Conservation (phyloP, 2,888 invertebrate species). For the Drosophila mettleri region DNA sequence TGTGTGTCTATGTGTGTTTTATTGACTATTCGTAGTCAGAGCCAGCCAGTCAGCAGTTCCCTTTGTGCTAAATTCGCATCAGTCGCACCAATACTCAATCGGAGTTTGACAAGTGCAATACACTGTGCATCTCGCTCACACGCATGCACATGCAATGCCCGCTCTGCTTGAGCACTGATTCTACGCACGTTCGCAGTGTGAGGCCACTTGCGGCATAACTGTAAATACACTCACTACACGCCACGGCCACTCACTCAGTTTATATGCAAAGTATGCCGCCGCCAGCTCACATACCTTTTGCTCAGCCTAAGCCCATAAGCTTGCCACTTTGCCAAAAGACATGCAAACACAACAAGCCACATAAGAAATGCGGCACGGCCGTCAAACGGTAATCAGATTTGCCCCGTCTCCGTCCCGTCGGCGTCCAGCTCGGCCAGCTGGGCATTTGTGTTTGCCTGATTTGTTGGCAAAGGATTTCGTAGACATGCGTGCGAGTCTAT, state of each 20-base stretch:
- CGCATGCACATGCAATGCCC: background rate
- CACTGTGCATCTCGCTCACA: background rate
- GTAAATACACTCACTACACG: constrained; percentile 8
- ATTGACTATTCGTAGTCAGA: background rate
- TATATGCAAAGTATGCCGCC: background rate
- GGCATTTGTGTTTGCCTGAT: constrained; percentile 60
- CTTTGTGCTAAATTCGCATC: background rate
- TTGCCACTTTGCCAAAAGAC: constrained; percentile 50
- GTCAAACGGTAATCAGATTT: constrained; percentile 71
- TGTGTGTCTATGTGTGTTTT: background rate
- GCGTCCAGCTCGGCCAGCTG: constrained; percentile 14
- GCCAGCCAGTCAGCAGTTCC: constrained; percentile 1
- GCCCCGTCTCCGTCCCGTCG: constrained; percentile 2
- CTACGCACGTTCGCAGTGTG: background rate
- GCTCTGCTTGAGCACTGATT: background rate
- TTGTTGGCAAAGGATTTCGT: constrained; percentile 59
- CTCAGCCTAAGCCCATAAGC: constrained; percentile 54
- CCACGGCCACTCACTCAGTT: background rate
- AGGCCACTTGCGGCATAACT: background rate
- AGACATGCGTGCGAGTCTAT: constrained; percentile 71
- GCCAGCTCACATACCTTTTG: background rate
- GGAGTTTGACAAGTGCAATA: constrained; percentile 1
- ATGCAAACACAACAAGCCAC: constrained; percentile 14
- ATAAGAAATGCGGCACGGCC: constrained; percentile 32
- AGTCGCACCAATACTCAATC: background rate